Evolutionary conservation across 2,888 invertebrate genomes (phyloP).

Genomic region (Morinoia aosen): DNA sequence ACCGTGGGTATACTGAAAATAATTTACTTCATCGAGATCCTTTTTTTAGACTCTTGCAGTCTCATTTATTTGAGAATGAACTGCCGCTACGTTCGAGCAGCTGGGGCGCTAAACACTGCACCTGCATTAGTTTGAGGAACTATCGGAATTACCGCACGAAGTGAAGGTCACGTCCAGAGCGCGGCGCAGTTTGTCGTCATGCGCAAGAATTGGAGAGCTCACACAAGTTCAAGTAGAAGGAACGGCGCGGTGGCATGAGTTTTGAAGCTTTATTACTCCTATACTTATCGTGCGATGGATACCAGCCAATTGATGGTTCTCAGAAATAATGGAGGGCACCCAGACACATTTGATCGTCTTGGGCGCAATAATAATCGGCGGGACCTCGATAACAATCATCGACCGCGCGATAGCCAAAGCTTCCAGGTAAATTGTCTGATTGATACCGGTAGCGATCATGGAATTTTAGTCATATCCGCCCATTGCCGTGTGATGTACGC

Average conservation of each 20-base stretch:
- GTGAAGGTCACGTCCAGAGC: not conserved
- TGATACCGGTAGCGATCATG: not conserved
- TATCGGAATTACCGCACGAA: not conserved
- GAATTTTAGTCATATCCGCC: not conserved
- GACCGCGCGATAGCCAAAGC: not conserved
- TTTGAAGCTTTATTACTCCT: not conserved
- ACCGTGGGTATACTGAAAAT: too few relatives aligned
- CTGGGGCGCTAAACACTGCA: not conserved
- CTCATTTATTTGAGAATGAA: not conserved
- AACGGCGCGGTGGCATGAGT: not conserved
- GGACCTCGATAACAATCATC: not conserved
- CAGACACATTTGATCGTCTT: not conserved
- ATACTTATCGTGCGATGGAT: not conserved
- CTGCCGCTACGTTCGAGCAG: not conserved
- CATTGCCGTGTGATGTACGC: not conserved
- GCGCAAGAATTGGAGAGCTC: not conserved
- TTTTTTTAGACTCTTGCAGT: not conserved
- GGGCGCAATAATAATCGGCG: not conserved
- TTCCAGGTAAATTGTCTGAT: not conserved
- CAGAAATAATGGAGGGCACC: conserved; percentile 1
- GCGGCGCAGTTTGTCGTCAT: not conserved
- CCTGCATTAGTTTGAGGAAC: not conserved
- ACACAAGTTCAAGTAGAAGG: not conserved
- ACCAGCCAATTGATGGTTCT: not conserved
- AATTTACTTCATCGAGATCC: too few relatives aligned